Base-by-base conservation (phyloP, 2,113 vertebrate species). In the Mustelus asterias region DNA sequence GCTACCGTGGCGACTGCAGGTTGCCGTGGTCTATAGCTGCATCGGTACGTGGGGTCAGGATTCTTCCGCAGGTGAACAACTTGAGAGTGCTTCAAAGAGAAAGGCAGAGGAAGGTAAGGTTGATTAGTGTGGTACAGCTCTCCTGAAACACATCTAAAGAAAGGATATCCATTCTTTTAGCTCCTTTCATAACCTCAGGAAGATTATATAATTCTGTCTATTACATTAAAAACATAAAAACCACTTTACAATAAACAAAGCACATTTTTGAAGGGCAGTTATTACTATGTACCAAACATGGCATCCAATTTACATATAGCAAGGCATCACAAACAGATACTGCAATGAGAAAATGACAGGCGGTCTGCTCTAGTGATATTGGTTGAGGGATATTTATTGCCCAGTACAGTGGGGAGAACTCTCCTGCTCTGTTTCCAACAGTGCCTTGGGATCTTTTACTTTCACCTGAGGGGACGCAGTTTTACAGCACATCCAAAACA, bases 1-100 rank as follows among this genome's bases (percentile, higher is more conserved):
- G 96, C 96, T 97, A 97, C 63, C 97, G 98, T 0, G 98, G 96
- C 96, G 98, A 96, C 13, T 9, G 95, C 80, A 20, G 96, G 96
- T 44, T 92, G 96, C 20, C 96, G 96, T 2, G 33, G 63, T 96
- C 48, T 67, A 95, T 58, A 96, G 96, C 6, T 96, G 97, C 96
- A 96, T 96, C 95, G 97, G 96, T 95, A 96, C 65, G 72, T 20
- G 90, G 96, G 7, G 96, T 95, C 69, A 16, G 48, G 94, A 33
- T 48, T 95, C 94, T 54, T 95, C 41, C 94, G 67, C 41, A 54
- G 13, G 69, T 72, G 69, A 76, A 54, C 94, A 16, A 29, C 69
- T 6, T 95, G 94, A 29, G 41, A 22, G 41, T 95, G 93, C n/a
- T 72, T 72, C 24, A 48, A 76, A 76, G 8, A 33, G 33, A 48